These are phyloP conservation scores for Monopis laevigella DNA, from an alignment of 2,888 invertebrate species.

Conservation along the genomic window DNA sequence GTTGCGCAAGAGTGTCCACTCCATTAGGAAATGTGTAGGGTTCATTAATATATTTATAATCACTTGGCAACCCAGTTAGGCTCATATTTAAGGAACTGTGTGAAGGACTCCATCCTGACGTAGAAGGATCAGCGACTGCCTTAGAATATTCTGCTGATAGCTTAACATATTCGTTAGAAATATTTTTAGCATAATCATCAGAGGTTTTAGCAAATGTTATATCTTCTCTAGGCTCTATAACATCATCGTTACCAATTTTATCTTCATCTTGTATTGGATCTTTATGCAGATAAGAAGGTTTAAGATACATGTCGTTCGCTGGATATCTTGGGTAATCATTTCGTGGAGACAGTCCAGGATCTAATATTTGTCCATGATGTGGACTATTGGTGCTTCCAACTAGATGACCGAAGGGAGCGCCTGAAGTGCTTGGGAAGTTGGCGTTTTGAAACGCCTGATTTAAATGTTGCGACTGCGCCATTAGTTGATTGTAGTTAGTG, in stretches of 20 bases:
- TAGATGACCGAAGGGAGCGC: slow-evolving; percentile 53
- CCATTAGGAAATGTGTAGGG: slow-evolving; percentile 58
- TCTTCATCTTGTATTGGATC: slow-evolving; percentile 41
- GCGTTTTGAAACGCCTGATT: slow-evolving; percentile 64
- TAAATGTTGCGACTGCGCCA: slow-evolving; percentile 67
- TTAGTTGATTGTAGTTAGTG: slow-evolving; percentile 61
- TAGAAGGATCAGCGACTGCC: slow-evolving; percentile 55
- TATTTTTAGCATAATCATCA: slow-evolving; percentile 48
- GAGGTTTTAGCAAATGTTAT: slow-evolving; percentile 45
- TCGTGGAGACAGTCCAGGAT: slow-evolving; percentile 53
- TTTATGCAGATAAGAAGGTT: slow-evolving; percentile 57
- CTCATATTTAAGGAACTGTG: slow-evolving; percentile 60
- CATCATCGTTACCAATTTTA: slow-evolving; percentile 46
- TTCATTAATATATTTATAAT: slow-evolving; percentile 62
- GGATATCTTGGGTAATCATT: slow-evolving; percentile 56
- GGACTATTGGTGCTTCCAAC: slow-evolving; percentile 57
- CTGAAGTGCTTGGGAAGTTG: slow-evolving; percentile 58
- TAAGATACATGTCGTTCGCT: slow-evolving; percentile 46
- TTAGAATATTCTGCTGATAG: slow-evolving; percentile 60
- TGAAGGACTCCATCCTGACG: slow-evolving; percentile 64
- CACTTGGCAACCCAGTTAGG: slow-evolving; percentile 51
- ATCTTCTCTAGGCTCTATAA: slow-evolving; percentile 45
- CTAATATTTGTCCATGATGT: slow-evolving; percentile 58
- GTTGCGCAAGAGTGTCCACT: slow-evolving; percentile 51
- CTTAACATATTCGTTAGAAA: slow-evolving; percentile 64